Conservation (phyloP, 2,797 vertebrate species). For the Streptopelia turtur region DNA sequence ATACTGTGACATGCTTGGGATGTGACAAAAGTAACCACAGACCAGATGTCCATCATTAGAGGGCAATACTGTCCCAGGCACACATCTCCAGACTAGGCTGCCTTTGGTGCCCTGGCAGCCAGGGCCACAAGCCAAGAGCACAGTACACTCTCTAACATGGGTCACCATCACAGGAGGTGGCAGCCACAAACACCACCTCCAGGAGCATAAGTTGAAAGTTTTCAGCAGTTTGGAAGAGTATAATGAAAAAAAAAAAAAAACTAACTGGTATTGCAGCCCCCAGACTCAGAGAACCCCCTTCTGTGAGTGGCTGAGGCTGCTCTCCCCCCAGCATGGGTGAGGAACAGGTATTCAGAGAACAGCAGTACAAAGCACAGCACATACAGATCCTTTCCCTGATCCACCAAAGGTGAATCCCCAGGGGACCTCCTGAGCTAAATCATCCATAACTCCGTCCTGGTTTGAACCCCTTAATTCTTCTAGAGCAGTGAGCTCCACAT, state of each 20-base stretch:
- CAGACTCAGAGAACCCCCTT: background rate
- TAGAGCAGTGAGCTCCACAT: background rate
- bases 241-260: background rate
- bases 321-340: background rate
- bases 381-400: background rate
- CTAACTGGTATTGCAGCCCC: background rate
- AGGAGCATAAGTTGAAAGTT: background rate
- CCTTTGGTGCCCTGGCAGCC: background rate
- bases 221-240: background rate
- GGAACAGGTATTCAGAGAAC: background rate
- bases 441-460: background rate
- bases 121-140: background rate
- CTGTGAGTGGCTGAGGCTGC: background rate
- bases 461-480: background rate
- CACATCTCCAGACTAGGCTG: fast-evolving
- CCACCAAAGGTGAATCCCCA: background rate
- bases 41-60: background rate
- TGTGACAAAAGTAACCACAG: background rate
- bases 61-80: background rate
- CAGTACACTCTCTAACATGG: background rate
- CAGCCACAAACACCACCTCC: background rate
- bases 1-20: background rate
- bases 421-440: background rate
- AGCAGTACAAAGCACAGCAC: background rate
- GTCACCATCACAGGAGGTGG: background rate